These are phyloP conservation scores for Agrochola litura DNA, from an alignment of 2,888 invertebrate genomes.

Conservation along the genomic window DNA sequence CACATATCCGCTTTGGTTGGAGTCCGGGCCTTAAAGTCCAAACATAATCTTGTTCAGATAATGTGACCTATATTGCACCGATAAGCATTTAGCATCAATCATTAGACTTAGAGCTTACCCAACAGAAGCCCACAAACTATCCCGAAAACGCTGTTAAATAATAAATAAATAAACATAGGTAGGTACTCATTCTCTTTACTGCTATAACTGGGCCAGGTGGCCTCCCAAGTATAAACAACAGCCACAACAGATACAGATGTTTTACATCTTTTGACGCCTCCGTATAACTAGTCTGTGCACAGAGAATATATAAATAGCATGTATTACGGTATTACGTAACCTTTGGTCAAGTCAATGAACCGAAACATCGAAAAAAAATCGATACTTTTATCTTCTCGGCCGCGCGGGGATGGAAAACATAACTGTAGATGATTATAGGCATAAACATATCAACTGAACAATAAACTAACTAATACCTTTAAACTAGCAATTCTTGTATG, in stretches of 20 bases:
- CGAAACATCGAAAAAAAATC: background rate
- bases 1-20: no score
- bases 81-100: background rate
- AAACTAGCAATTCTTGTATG: no score
- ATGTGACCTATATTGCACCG: background rate
- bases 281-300: background rate
- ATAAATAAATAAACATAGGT: slow-evolving; percentile 35
- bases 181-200: background rate
- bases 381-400: slow-evolving; percentile 6
- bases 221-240: slow-evolving; percentile 14
- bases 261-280: slow-evolving; percentile 20
- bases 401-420: background rate
- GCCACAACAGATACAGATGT: slow-evolving; percentile 22
- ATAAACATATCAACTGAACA: no score
- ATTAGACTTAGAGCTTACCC: background rate
- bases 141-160: background rate
- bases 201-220: slow-evolving; percentile 27
- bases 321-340: slow-evolving; percentile 9
- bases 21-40: no score
- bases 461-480: no score
- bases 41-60: no score
- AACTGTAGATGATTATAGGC: background rate
- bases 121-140: slow-evolving; percentile 1
- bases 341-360: slow-evolving; percentile 29
- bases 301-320: slow-evolving; percentile 33